Evolutionary conservation across 2,797 vertebrate species (phyloP).

Genomic region (Petrocephalus sullivani): DNA sequence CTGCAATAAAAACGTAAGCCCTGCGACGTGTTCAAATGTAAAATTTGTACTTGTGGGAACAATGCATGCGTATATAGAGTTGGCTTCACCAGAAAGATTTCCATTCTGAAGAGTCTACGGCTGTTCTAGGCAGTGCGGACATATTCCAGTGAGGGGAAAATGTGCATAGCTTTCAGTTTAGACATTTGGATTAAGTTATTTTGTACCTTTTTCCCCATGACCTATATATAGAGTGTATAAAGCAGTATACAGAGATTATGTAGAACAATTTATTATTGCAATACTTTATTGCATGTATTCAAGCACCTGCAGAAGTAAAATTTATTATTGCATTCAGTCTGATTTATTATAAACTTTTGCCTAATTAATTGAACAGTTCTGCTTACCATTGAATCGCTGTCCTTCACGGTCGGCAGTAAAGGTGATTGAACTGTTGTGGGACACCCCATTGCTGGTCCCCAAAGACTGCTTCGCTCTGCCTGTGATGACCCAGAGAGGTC

Average conservation of each 20-base stretch:
- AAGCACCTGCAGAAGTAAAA: neutral
- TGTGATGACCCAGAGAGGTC: constrained; percentile 51
- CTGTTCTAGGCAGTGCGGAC: neutral
- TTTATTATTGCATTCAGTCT: constrained; percentile 9
- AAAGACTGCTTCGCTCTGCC: neutral
- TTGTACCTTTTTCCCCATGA: neutral
- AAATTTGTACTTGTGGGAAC: constrained; percentile 11
- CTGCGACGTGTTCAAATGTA: neutral
- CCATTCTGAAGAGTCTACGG: neutral
- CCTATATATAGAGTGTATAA: neutral
- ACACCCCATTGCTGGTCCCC: neutral
- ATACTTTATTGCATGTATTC: constrained; percentile 8
- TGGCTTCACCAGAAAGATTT: neutral
- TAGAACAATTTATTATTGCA: constrained; percentile 12
- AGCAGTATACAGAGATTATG: neutral
- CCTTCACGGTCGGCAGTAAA: constrained; percentile 17
- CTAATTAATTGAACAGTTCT: constrained; percentile 10
- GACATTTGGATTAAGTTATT: neutral
- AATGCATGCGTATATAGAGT: constrained; percentile 1
- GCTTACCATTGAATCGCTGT: neutral
- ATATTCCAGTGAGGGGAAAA: neutral
- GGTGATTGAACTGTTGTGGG: neutral
- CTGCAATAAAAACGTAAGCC: constrained; percentile 3
- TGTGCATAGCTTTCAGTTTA: constrained; percentile 6
- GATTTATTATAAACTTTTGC: constrained; percentile 15